These are phyloP conservation scores for Carassius gibelio DNA, from an alignment of 2,113 vertebrate genomes.

Conservation along the genomic window DNA sequence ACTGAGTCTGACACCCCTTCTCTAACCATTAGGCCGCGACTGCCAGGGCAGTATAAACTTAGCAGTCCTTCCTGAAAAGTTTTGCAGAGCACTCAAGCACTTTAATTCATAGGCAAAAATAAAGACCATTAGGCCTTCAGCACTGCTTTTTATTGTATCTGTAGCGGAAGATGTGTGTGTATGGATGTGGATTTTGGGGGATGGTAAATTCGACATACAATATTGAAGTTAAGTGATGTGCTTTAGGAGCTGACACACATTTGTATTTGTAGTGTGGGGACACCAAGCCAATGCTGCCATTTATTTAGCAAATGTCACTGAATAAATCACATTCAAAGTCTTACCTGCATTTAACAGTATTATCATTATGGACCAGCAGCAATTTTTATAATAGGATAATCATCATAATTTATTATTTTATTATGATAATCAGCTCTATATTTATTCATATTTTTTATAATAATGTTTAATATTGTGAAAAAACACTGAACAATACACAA, in stretches of 20 bases:
- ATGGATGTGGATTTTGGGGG: slow-evolving; percentile 16
- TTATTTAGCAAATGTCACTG: slow-evolving; percentile 7
- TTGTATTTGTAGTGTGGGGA: background rate
- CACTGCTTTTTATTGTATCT: slow-evolving; percentile 48
- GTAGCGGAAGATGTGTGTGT: background rate
- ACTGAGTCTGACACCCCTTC: too few relatives aligned
- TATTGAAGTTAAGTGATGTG: slow-evolving; percentile 37
- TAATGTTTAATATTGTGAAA: background rate
- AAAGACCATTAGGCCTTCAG: slow-evolving; percentile 60
- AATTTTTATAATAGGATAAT: background rate
- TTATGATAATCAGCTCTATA: background rate
- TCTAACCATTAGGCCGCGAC: too few relatives aligned
- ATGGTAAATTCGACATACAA: background rate
- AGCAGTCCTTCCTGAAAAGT: slow-evolving; percentile 51
- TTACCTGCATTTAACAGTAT: background rate
- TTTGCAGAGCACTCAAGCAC: slow-evolving; percentile 69
- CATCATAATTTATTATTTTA: too few relatives aligned
- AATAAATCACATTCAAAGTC: background rate
- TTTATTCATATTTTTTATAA: background rate
- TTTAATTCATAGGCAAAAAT: slow-evolving; percentile 64
- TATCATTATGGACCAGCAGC: background rate
- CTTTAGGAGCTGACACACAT: slow-evolving; percentile 6
- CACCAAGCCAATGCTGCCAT: background rate
- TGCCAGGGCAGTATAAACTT: background rate
- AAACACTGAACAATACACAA: background rate